Conservation (phyloP, 92 coral and sea anemone species). For the Parazoanthus swiftii region DNA sequence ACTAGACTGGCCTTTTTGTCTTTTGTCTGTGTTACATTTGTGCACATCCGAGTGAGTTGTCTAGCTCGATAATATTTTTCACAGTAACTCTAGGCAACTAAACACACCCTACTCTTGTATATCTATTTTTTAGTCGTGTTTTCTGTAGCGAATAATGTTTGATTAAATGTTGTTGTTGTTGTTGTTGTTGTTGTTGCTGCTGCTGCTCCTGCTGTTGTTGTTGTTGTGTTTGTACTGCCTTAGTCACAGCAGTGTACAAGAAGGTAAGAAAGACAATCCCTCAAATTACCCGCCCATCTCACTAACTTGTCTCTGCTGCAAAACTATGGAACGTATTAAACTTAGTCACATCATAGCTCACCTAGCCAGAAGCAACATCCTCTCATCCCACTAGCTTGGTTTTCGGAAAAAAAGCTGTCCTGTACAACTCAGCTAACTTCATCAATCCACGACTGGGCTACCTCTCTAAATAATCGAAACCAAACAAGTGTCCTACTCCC, state of each 20-base stretch:
- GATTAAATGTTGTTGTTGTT: too few relatives aligned
- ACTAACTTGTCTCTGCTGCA: conserved; percentile 41
- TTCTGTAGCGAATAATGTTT: too few relatives aligned
- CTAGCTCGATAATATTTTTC: too few relatives aligned
- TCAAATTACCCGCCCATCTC: conserved; percentile 44
- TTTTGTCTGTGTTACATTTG: too few relatives aligned
- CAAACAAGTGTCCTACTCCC: conserved; percentile 26
- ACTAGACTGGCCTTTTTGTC: too few relatives aligned
- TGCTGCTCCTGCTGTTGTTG: neutral
- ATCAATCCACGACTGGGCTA: conserved; percentile 50
- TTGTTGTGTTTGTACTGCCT: conserved; percentile 30
- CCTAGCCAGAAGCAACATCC: conserved; percentile 42
- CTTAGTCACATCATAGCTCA: conserved; percentile 45
- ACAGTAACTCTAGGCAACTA: too few relatives aligned
- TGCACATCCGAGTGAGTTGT: too few relatives aligned
- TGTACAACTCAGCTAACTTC: conserved; percentile 49
- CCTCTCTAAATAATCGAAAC: conserved; percentile 34
- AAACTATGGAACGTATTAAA: conserved; percentile 48
- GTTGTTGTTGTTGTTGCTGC: too few relatives aligned
- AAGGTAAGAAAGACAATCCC: conserved; percentile 31
- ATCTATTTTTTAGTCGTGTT: too few relatives aligned
- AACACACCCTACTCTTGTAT: too few relatives aligned
- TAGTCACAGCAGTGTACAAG: conserved; percentile 49
- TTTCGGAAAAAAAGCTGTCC: conserved; percentile 32
- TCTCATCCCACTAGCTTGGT: conserved; percentile 34